A percentile compares a stretch with the other conserved stretches of the same genome.
Evolutionary conservation across 1,140 invertebrate species (phyloP).

Genomic region (Euborellia annulipes): DNA sequence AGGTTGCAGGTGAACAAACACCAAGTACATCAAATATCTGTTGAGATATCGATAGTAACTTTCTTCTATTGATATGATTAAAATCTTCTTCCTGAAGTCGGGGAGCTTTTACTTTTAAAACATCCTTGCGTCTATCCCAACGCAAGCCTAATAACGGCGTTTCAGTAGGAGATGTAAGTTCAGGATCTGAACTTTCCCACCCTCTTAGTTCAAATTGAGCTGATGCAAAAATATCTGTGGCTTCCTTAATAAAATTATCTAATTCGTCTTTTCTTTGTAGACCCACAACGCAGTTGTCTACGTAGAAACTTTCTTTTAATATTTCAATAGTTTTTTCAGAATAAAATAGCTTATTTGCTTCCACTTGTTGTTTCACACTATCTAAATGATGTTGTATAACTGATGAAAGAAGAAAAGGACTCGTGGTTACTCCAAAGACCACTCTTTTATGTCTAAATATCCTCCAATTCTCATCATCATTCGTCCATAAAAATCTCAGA

Average conservation of each 20-base stretch:
- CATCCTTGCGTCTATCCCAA: too few relatives aligned
- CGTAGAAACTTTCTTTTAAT: too few relatives aligned
- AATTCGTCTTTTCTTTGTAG: constrained; percentile 7
- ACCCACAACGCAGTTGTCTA: neutral
- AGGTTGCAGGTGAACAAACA: too few relatives aligned
- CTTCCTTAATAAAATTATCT: neutral
- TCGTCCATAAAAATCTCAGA: constrained; percentile 24
- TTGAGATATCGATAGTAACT: too few relatives aligned
- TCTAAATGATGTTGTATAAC: constrained; percentile 8
- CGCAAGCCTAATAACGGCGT: neutral
- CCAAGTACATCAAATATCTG: too few relatives aligned
- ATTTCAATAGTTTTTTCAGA: neutral
- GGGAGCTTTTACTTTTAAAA: too few relatives aligned
- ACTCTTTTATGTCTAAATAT: constrained; percentile 18
- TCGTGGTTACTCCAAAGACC: constrained; percentile 12
- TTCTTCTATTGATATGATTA: too few relatives aligned
- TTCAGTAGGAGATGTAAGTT: constrained; percentile 1
- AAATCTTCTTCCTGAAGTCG: too few relatives aligned
- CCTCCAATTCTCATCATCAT: constrained; percentile 9
- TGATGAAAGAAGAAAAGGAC: constrained; percentile 11
- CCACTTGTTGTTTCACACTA: neutral
- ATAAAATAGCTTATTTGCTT: constrained; percentile 4
- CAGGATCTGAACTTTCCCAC: constrained; percentile 7
- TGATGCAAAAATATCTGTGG: constrained; percentile 6
- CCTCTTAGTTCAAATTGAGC: constrained; percentile 11